Evolutionary conservation across 1,140 invertebrate genomes (phyloP), one percentile per base, ranked within the genome.

Genomic region (Lepidotrigona ventralis): DNA sequence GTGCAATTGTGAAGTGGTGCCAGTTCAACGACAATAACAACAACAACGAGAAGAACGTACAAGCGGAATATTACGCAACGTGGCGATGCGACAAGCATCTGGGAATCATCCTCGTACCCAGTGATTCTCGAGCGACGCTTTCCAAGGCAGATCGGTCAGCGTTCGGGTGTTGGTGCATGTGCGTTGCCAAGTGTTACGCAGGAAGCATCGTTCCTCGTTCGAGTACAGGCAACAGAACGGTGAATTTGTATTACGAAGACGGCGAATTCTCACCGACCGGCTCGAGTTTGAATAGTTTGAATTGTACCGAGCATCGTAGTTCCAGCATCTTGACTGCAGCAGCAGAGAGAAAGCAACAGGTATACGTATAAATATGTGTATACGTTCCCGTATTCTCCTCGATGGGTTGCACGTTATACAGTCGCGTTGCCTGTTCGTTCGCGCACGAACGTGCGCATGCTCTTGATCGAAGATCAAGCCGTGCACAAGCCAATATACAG

Each of bases 291-390:
- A n/a, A n/a, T 33, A 8, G 21, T 17, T n/a, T 39, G 54, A 51
- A 29, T 23, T 54, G 26, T 73, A n/a, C 19, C 23, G 76, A 66
- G 58, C 33, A n/a, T 53, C 77, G 69, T 73, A 23, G 82, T 60
- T 83, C 79, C 69, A 73, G 76, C 82, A 79, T 85, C 83, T 68
- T 54, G 76, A 71, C 73, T 79, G 58, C 33, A 33, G 58, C 71
- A 88, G 68, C 69, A 86, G 86, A 75, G 72, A 86, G 83, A 83
- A 71, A 88, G 90, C 88, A 89, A 90, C 90, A 91, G 90, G 90
- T 91, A 91, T 9, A 72, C 81, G 63, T 71, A 71, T 64, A 76
- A 21, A 73, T 26, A 51, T 12, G 70, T 74, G 26, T 85, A 78
- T 60, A 54, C 53, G 72, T 54, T 60, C 68, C 8, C 58, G 66